Evolutionary conservation across 2,797 vertebrate species (phyloP).

Genomic region (Lacerta viridis): DNA sequence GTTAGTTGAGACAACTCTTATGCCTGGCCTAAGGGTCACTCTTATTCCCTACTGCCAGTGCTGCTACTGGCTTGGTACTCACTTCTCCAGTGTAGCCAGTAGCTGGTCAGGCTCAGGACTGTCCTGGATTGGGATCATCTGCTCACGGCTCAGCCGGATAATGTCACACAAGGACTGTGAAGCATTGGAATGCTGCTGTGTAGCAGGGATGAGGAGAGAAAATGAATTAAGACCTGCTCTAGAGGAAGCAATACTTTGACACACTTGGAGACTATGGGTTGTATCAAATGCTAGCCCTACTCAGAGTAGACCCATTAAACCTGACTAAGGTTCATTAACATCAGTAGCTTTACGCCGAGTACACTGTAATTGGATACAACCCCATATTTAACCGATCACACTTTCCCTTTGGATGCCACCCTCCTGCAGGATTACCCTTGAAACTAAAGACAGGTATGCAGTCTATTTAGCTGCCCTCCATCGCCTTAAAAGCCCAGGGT

Average conservation of each 20-base stretch:
- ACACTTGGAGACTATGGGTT: not conserved
- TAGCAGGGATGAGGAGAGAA: not conserved
- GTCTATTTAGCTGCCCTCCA: too few species aligned
- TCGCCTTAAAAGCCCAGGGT: not conserved
- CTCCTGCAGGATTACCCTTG: not conserved
- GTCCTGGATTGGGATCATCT: conserved; percentile 79
- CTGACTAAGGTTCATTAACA: too few species aligned
- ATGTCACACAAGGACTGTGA: conserved; percentile 82
- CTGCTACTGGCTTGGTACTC: not conserved
- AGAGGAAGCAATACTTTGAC: not conserved
- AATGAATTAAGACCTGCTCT: not conserved
- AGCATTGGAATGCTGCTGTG: conserved; percentile 82
- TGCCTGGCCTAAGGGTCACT: not conserved
- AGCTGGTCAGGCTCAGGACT: conserved; percentile 77
- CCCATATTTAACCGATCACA: not conserved
- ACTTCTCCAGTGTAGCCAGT: conserved; percentile 80
- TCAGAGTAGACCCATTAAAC: too few species aligned
- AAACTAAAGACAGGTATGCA: not conserved
- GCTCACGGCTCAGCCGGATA: conserved; percentile 81
- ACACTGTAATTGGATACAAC: too few species aligned
- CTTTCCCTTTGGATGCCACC: not conserved
- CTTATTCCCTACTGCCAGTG: not conserved
- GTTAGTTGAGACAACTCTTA: not conserved
- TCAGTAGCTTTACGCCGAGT: too few species aligned
- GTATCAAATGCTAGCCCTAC: too few species aligned